A percentile compares a stretch with the other conserved stretches of the same genome.
These are phyloP conservation scores for Sycophila sp. DNA, from an alignment of 1,140 invertebrate genomes.

Conservation along the genomic window DNA sequence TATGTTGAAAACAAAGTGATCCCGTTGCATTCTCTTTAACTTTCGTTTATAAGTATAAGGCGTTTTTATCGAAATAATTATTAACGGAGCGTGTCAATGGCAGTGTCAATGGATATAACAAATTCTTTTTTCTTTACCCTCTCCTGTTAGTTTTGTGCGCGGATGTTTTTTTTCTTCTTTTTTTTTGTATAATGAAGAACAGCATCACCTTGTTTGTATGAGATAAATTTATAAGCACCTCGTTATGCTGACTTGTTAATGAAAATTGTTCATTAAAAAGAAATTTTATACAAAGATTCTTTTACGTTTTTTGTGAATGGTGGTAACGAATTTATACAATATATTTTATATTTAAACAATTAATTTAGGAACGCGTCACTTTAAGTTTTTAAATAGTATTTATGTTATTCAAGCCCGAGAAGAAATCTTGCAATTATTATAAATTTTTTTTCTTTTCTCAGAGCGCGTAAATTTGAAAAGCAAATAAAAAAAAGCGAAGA, in stretches of 20 bases:
- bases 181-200: too few relatives aligned
- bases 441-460: slow-evolving; percentile 1
- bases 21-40: slow-evolving; percentile 9
- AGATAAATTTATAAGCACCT: slow-evolving; percentile 10
- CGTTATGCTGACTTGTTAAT: slow-evolving; percentile 33
- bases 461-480: background rate
- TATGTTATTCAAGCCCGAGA: background rate
- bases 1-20: background rate
- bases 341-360: slow-evolving; percentile 29
- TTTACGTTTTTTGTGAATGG: slow-evolving; percentile 22
- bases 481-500: slow-evolving; percentile 9
- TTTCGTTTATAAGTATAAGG: background rate
- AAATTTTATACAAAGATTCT: slow-evolving; percentile 33
- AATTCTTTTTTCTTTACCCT: slow-evolving; percentile 20
- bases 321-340: slow-evolving; percentile 20
- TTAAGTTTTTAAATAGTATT: slow-evolving; percentile 21
- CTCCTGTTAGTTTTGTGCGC: too few relatives aligned
- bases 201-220: slow-evolving; percentile 30
- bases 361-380: background rate
- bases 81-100: too few relatives aligned
- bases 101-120: slow-evolving; percentile 15
- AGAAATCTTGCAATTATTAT: background rate
- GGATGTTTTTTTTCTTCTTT: too few relatives aligned
- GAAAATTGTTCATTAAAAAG: slow-evolving; percentile 21
- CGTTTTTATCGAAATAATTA: slow-evolving; percentile 14